A percentile compares a stretch with the other conserved stretches of the same genome.
phyloP scores from a whole-genome alignment of 1,140 invertebrate species.

The Drosophila willistoni region DNA sequence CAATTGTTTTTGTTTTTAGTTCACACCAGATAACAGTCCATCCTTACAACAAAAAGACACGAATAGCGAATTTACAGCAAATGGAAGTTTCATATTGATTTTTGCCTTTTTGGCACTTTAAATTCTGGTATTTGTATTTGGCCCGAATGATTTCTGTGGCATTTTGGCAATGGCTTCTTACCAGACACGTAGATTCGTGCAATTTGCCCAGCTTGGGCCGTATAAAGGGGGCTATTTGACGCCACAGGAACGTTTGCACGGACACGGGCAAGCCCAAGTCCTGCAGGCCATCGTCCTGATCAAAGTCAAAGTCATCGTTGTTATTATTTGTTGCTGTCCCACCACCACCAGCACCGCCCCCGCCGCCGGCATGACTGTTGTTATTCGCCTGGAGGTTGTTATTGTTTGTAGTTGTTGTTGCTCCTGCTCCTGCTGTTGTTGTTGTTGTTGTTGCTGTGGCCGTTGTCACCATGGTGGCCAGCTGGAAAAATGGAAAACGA shows the following conservation, averaged over 20 bases:
- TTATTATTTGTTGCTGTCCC: constrained; percentile 54
- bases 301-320: constrained; percentile 83
- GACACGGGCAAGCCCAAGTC: constrained; percentile 96
- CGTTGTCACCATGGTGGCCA: constrained; percentile 77
- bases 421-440: constrained; percentile 32
- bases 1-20: constrained; percentile 37
- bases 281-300: constrained; percentile 85
- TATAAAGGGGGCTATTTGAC: constrained; percentile 97
- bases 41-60: constrained; percentile 73
- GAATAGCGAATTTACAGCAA: constrained; percentile 78
- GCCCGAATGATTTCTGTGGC: not conserved
- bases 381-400: constrained; percentile 69
- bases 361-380: constrained; percentile 81
- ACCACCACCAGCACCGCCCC: constrained; percentile 69
- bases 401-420: constrained; percentile 60
- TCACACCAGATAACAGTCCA: constrained; percentile 51
- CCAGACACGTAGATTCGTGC: constrained; percentile 98
- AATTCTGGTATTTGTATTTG: not conserved
- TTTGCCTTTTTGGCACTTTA: constrained; percentile 12
- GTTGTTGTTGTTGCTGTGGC: constrained; percentile 43
- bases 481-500: constrained; percentile 52
- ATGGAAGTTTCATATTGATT: constrained; percentile 25
- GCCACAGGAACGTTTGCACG: constrained; percentile 98
- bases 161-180: constrained; percentile 84
- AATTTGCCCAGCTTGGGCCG: constrained; percentile 96